Evolutionary conservation across 37 sponge, comb jelly and placozoan species (phyloP), one percentile per base, ranked within the genome.

Genomic region (Dysidea cf. avara): DNA sequence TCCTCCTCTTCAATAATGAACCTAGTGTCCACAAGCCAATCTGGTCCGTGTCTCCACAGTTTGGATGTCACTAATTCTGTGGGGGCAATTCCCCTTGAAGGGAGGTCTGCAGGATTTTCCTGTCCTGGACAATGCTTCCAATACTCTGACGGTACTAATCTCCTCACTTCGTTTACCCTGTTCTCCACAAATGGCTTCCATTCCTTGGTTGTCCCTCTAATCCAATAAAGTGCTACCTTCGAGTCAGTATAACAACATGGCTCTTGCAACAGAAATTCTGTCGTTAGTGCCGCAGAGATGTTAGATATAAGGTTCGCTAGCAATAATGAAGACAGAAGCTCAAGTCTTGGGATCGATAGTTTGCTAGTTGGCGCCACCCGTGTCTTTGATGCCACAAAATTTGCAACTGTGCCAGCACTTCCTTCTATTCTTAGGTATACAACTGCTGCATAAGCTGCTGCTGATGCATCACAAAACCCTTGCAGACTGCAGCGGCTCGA

Each of bases 391-490:
- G 51, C 64, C 22, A 75, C 64, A n/a, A 75, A 75, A 21, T 32
- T 39, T 39, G 25, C 51, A 14, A 18, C 18, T 17, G 32, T 47
- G 12, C 21, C 12, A 9, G 40, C 52, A n/a, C 51, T 53, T 21
- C 51, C 49, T 33, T 50, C 64, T 49, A 30, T 66, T 11, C 32
- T 3, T 30, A 77, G n/a, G 30, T 77, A 77, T 14, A 77, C 30
- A 17, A 77, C 66, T 29, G 66, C 78, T 11, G 68, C 78, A 21
- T 66, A 77, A 3, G 78, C 67, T 24, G 56, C 13, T n/a, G 31
- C 34, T 20, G 76, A 75, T 52, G 76, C 76, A 50, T 75, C 76
- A 47, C 76, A 61, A 34, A 33, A 75, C 34, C 76, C 76, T 29
- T 32, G 51, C 1, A 75, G 76, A 16, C 37, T 58, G 29, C 61